Evolutionary conservation across 1,140 invertebrate species (phyloP).

Genomic region (Meloidogyne chitwoodi): DNA sequence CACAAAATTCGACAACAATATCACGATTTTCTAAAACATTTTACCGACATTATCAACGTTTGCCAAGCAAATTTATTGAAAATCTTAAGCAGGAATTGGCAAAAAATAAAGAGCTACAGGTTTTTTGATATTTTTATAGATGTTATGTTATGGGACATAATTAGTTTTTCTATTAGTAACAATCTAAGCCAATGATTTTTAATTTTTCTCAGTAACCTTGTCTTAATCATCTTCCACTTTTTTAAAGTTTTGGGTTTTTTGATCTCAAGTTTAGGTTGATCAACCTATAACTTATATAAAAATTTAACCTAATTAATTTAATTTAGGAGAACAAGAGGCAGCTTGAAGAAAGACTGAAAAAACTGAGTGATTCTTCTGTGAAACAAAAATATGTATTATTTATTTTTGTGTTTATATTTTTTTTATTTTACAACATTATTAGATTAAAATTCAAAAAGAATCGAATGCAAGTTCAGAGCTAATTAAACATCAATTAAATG

Average conservation of each 20-base stretch:
- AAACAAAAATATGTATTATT: conserved; percentile 66
- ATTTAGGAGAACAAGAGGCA: conserved; percentile 82
- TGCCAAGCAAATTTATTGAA: conserved; percentile 71
- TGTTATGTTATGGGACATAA: neutral
- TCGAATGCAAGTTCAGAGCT: conserved; percentile 31
- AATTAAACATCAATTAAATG: conserved; percentile 30
- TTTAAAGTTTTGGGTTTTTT: too few relatives aligned
- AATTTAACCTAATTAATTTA: too few relatives aligned
- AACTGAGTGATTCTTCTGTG: conserved; percentile 94
- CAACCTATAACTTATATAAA: too few relatives aligned
- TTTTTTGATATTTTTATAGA: conserved; percentile 32
- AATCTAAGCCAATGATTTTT: too few relatives aligned
- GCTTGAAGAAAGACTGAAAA: conserved; percentile 89
- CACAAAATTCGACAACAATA: neutral
- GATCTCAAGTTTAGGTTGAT: too few relatives aligned
- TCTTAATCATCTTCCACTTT: too few relatives aligned
- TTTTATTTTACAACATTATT: neutral
- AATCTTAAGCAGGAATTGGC: conserved; percentile 88
- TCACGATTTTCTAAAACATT: neutral
- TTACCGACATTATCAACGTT: neutral
- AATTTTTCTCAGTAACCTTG: too few relatives aligned
- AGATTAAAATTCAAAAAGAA: conserved; percentile 45
- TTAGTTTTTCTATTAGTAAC: too few relatives aligned
- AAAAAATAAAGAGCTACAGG: conserved; percentile 96
- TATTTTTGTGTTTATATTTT: neutral